phyloP scores from a whole-genome alignment of 2,888 invertebrate species.

The Spisula solida region DNA sequence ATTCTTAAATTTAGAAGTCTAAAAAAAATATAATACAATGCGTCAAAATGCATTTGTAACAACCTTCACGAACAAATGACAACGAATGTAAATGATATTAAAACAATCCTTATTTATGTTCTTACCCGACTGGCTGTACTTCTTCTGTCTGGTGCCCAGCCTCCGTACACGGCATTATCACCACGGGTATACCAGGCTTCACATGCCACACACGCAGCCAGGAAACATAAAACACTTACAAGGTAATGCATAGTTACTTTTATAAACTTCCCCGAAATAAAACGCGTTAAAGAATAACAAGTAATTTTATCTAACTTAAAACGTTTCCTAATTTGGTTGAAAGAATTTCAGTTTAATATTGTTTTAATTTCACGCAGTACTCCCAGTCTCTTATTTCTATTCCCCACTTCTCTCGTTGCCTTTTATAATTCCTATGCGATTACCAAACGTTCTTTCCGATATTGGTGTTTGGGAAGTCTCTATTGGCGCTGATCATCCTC shows the following conservation, averaged over 20 bases:
- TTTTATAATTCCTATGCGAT: constrained; percentile 15
- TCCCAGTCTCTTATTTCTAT: not conserved
- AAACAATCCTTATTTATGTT: not conserved
- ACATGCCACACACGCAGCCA: constrained; percentile 42
- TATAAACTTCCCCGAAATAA: not conserved
- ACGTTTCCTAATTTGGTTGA: not conserved
- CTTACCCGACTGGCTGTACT: constrained; percentile 40
- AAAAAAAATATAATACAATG: no score
- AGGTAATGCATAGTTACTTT: constrained; percentile 56
- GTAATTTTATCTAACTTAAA: not conserved
- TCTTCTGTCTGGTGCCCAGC: constrained; percentile 58
- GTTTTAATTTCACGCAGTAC: not conserved
- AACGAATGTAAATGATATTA: no score
- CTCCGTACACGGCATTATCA: constrained; percentile 63
- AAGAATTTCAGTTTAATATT: not conserved
- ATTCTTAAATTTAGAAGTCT: no score
- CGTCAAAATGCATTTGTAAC: no score
- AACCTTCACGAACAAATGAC: no score
- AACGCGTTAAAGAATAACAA: not conserved
- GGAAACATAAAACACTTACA: constrained; percentile 55
- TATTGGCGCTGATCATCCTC: constrained; percentile 24
- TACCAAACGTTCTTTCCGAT: not conserved
- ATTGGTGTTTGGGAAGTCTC: constrained; percentile 1
- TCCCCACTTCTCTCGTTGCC: not conserved
- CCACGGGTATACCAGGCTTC: constrained; percentile 56